These are phyloP conservation scores for Urocynchramus pylzowi DNA, from an alignment of 2,113 vertebrate species.

Conservation along the genomic window DNA sequence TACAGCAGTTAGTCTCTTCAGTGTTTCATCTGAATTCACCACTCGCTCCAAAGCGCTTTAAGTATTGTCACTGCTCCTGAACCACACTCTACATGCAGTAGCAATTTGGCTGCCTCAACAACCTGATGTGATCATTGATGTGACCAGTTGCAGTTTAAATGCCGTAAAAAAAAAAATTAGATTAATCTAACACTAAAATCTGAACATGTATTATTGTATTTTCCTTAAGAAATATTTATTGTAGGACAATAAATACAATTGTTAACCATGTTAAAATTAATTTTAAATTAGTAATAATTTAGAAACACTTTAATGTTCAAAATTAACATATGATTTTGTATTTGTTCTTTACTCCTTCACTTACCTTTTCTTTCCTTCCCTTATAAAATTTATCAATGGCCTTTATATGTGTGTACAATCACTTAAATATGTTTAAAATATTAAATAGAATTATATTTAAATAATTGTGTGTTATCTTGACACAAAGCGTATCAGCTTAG, in stretches of 20 bases:
- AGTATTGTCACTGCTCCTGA: conserved; percentile 45
- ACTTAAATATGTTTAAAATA: conserved; percentile 27
- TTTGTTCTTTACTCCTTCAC: background rate
- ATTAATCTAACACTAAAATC: background rate
- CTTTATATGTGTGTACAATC: background rate
- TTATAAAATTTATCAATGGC: background rate
- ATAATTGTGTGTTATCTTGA: conserved; percentile 10
- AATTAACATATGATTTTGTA: background rate
- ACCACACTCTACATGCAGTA: conserved; percentile 5
- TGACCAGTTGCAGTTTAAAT: conserved; percentile 31
- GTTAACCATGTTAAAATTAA: background rate
- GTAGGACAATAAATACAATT: conserved; percentile 6
- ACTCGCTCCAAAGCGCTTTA: background rate
- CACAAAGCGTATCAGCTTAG: background rate
- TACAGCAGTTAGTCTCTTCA: conserved; percentile 20
- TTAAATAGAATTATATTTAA: background rate
- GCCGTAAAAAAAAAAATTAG: background rate
- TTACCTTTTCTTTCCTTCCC: background rate
- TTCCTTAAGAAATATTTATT: background rate
- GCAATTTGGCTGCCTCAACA: conserved; percentile 52
- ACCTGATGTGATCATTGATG: conserved; percentile 46
- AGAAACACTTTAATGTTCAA: background rate
- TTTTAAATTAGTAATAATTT: background rate
- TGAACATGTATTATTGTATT: background rate
- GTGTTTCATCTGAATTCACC: conserved; percentile 20